These are phyloP conservation scores for Pelecanoides urinatrix DNA, from an alignment of 2,113 vertebrate genomes.

Conservation along the genomic window DNA sequence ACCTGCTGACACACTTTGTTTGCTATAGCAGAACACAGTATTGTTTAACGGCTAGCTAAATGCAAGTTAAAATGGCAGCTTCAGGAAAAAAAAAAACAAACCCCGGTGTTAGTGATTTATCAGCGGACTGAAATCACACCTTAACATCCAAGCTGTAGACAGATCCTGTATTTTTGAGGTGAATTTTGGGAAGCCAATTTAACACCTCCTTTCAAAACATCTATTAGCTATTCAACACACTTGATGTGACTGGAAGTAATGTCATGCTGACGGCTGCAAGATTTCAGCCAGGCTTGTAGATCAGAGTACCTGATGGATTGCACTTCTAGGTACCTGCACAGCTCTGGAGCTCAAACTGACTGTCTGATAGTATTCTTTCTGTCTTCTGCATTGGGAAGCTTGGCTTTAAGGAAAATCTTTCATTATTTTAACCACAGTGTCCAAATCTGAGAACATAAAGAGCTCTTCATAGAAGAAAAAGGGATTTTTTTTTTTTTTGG, in stretches of 20 bases:
- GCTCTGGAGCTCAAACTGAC: constrained; percentile 27
- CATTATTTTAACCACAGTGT: neutral
- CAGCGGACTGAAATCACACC: neutral
- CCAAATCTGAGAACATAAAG: neutral
- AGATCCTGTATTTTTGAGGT: neutral
- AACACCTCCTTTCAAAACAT: constrained; percentile 36
- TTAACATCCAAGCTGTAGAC: neutral
- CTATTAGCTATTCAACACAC: constrained; percentile 11
- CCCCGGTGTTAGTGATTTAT: neutral
- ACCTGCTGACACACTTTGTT: neutral
- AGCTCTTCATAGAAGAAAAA: neutral
- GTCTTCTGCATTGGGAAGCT: neutral
- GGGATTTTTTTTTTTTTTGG: neutral
- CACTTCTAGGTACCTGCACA: constrained; percentile 36
- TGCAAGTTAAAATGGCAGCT: neutral
- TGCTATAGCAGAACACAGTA: neutral
- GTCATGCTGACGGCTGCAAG: constrained; percentile 53
- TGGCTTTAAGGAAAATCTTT: constrained; percentile 21
- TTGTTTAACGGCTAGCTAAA: neutral
- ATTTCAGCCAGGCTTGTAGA: constrained; percentile 54
- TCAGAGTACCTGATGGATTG: constrained; percentile 42
- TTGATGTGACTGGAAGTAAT: constrained; percentile 16
- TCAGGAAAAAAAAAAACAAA: neutral
- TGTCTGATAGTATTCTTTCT: neutral
- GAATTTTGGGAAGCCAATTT: constrained; percentile 22